Evolutionary conservation across 2,113 vertebrate genomes (phyloP).

Genomic region (Tenebrosternarchus preto): DNA sequence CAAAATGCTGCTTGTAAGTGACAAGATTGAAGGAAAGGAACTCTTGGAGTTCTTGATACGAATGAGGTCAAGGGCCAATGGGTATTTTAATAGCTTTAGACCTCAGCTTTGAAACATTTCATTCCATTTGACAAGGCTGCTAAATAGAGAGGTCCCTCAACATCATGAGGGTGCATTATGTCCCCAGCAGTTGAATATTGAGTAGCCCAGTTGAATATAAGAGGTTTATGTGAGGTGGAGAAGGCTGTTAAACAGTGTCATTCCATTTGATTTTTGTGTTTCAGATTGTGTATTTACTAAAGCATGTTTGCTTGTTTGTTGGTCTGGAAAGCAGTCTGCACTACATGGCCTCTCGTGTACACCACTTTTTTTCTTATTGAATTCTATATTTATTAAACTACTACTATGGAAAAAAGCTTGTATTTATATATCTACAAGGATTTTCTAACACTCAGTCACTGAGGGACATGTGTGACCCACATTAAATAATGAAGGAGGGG

Average conservation of each 20-base stretch:
- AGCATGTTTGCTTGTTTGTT: constrained; percentile 1
- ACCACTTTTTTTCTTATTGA: not conserved
- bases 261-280: not conserved
- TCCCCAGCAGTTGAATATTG: not conserved
- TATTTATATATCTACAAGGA: constrained; percentile 37
- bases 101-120: constrained; percentile 54
- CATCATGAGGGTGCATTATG: constrained; percentile 30
- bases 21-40: constrained; percentile 50
- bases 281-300: not conserved
- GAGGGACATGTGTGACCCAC: constrained; percentile 59
- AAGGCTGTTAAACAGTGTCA: not conserved
- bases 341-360: not conserved
- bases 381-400: not conserved
- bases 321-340: constrained; percentile 2
- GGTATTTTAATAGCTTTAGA: constrained; percentile 59
- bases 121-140: constrained; percentile 53
- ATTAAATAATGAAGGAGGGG: constrained; percentile 58
- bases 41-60: constrained; percentile 23
- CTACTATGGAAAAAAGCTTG: not conserved
- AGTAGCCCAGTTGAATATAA: not conserved
- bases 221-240: not conserved
- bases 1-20: constrained; percentile 48
- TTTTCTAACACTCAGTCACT: constrained; percentile 29
- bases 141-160: not conserved
- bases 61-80: constrained; percentile 46